Evolutionary conservation across 2,797 vertebrate species (phyloP).

Genomic region (Carduelis carduelis): DNA sequence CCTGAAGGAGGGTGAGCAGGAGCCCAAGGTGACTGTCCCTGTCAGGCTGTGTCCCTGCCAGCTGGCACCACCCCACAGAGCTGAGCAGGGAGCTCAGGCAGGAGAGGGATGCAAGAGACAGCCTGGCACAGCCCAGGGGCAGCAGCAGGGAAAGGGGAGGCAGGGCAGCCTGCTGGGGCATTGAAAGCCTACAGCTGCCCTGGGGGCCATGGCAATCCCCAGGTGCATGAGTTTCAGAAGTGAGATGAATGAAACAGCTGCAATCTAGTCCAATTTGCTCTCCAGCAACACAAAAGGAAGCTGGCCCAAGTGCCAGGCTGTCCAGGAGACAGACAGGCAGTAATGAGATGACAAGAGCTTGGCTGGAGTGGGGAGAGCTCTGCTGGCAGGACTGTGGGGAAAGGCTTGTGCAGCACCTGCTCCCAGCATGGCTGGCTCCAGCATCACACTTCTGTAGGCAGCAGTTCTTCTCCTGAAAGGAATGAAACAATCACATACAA

Average conservation of each 20-base stretch:
- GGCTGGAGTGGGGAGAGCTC: neutral
- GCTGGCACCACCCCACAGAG: neutral
- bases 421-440: neutral
- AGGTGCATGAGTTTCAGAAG: neutral
- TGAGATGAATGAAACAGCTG: neutral
- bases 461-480: neutral
- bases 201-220: neutral
- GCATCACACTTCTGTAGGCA: neutral
- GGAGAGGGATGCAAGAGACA: accelerated
- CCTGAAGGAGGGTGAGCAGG: neutral
- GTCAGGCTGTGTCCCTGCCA: neutral
- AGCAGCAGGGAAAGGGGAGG: accelerated
- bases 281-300: neutral
- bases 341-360: neutral
- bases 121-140: neutral
- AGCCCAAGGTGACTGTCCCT: neutral
- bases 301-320: neutral
- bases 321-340: neutral
- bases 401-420: slow-evolving; percentile 10
- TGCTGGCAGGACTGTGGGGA: neutral
- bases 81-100: neutral
- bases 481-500: neutral
- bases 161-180: neutral
- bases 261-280: neutral
- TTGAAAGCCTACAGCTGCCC: neutral